These are phyloP conservation scores for Dendrophyllia cribrosa DNA, from an alignment of 64 coral and sea anemone genomes.

Conservation along the genomic window DNA sequence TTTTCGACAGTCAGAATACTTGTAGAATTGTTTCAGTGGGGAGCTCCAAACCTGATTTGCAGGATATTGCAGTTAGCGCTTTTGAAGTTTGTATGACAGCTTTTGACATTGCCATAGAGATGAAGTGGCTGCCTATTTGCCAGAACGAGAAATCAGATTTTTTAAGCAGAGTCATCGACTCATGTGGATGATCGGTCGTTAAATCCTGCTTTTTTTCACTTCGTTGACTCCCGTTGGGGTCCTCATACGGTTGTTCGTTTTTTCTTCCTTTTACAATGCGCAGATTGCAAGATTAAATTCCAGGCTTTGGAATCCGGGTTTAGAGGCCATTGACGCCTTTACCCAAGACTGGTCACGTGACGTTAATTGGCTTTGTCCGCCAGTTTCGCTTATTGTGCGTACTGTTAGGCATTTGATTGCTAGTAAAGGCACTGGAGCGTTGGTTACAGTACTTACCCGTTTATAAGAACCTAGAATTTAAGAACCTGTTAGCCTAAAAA, in stretches of 20 bases:
- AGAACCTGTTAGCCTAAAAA: too few species aligned
- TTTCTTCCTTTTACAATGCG: constrained; percentile 55
- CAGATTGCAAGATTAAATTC: constrained; percentile 51
- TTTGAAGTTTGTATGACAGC: constrained; percentile 20
- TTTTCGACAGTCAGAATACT: background rate
- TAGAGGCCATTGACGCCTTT: constrained; percentile 44
- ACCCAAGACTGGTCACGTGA: too few species aligned
- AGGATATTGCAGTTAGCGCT: constrained; percentile 10
- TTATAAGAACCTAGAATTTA: too few species aligned
- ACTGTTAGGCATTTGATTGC: too few species aligned
- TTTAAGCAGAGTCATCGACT: constrained; percentile 24
- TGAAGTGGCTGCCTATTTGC: too few species aligned
- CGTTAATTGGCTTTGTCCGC: too few species aligned
- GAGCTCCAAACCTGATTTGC: constrained; percentile 23
- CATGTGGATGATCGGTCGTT: constrained; percentile 39
- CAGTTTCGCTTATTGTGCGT: too few species aligned
- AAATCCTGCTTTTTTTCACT: background rate
- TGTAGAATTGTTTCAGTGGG: constrained; percentile 27
- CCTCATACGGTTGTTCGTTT: constrained; percentile 54
- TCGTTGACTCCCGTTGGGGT: constrained; percentile 23
- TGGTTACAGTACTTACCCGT: too few species aligned
- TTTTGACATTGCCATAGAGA: constrained; percentile 28
- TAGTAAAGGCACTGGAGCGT: too few species aligned
- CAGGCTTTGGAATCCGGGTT: constrained; percentile 27
- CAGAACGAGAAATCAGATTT: constrained; percentile 23